Base-by-base conservation (phyloP, 92 coral and sea anemone species). In the Galaxea fascicularis region DNA sequence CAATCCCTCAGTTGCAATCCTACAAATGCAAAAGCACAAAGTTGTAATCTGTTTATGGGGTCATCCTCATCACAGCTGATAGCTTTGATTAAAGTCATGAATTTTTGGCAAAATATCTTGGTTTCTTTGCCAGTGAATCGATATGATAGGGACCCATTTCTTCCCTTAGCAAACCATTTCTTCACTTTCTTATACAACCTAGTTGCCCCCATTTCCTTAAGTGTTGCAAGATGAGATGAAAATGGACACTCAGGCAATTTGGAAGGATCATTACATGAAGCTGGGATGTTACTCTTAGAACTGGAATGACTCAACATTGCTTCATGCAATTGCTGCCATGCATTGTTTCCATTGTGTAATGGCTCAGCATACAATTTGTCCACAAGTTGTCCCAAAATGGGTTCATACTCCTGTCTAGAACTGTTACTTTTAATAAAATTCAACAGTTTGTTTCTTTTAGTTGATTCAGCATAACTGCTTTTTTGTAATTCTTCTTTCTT, bases 261-360 rank as follows among this genome's bases (percentile, higher is more conserved):
- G 63, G 60, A 71, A 57, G 83, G 89, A 18, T 85, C 65, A 51
- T 41, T 64, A 57, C 74, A 85, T 67, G 78, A 58, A 39, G 89
- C 52, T 77, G 85, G 89, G 83, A 86, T 27, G 59, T 35, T 75
- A n/a, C 91, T 87, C 46, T 83, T 78, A 56, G 52, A 47, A 78
- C 14, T 47, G 71, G 84, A 77, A 67, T 82, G 78, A 29, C 65
- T 66, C 39, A 89, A 54, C 77, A 89, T 74, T 35, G 69, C 65
- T 26, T 52, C 67, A 76, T 88, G 80, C 56, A 79, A 83, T 75
- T 86, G 86, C 64, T 89, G 90, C 93, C 95, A 92, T 4, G 85
- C 93, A 87, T 89, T 92, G 60, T 92, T 92, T 44, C 77, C 72
- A 75, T 89, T 89, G 78, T 92, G 91, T 26, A 92, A 65, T 26